Evolutionary conservation across 2,113 vertebrate genomes (phyloP).

Genomic region (Cyanoliseus patagonus): DNA sequence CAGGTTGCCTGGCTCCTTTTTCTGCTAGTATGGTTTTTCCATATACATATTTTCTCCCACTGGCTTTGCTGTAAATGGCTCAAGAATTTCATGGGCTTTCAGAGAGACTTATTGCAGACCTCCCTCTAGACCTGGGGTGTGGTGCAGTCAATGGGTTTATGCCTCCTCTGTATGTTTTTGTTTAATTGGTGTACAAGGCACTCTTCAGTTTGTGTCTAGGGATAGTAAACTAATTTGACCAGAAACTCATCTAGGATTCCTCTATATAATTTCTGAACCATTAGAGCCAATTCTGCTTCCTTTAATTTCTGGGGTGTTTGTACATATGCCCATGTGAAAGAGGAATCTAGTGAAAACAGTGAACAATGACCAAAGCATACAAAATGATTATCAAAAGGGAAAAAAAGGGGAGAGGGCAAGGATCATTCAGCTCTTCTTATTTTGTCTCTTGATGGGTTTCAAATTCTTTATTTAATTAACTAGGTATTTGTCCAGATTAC

Average conservation of each 20-base stretch:
- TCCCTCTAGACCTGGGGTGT: fast-evolving
- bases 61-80: not conserved
- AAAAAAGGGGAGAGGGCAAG: not conserved
- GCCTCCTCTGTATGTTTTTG: not conserved
- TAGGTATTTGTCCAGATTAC: not conserved
- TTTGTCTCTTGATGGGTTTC: not conserved
- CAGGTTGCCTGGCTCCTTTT: not conserved
- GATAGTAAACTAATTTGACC: not conserved
- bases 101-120: not conserved
- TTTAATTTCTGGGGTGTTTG: not conserved
- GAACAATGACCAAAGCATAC: not conserved
- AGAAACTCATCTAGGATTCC: not conserved
- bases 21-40: not conserved
- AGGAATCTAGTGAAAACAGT: not conserved
- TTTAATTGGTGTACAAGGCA: not conserved
- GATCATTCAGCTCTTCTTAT: not conserved
- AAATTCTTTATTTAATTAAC: not conserved
- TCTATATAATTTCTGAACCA: not conserved
- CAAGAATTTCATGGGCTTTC: not conserved
- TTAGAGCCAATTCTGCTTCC: not conserved
- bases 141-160: not conserved
- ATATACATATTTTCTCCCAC: not conserved
- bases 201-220: not conserved
- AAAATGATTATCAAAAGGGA: not conserved
- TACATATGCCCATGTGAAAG: fast-evolving